Base-by-base conservation (phyloP, 2,888 invertebrate genomes). In the Drosophila mettleri region DNA sequence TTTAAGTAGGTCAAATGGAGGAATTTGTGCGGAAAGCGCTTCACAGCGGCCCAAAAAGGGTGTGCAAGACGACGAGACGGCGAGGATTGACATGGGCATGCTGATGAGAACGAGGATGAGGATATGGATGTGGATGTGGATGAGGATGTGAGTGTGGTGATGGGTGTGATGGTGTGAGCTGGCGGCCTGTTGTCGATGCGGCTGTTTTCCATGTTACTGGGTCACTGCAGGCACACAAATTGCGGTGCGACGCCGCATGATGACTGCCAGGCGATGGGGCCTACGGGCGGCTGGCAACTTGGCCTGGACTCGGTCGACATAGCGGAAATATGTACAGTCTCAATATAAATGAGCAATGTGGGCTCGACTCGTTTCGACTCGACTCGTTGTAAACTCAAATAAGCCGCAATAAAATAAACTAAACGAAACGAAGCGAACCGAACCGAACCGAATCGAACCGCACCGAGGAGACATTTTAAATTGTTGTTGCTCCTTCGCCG, bases 1-100 rank as follows among this genome's bases (percentile, higher is more conserved):
- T 86, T 90, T 86, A 90, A 89, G 86, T 86, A 90, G 88, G 87
- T 86, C 86, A 90, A 87, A 90, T 87, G 86, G 88, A 89, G 86
- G 89, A 88, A 89, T 89, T 88, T 89, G 88, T 84, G 84, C 89
- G 83, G 83, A 84, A 89, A 76, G 83, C 87, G 87, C 87, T 85
- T 85, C 85, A 84, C 63, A 69, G 63, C 74, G 60, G 46, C 68
- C 57, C 54, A 62, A 69, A 60, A 70, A 66, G 74, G 75, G 69
- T 63, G 51, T 39, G 54, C 61, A 78, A 74, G 79, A 12, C 57
- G 78, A 12, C 80, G 62, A 59, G 78, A 12, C 80, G 62, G 61
- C 45, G 53, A 45, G 38, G 60, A 22, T 31, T n/a, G 27, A 3
- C 48, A 31, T 22, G 22, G 43, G 27, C 12, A 52, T 27, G 43